Base-by-base conservation (phyloP, 2,113 vertebrate genomes). In the Chaetodon auriga region DNA sequence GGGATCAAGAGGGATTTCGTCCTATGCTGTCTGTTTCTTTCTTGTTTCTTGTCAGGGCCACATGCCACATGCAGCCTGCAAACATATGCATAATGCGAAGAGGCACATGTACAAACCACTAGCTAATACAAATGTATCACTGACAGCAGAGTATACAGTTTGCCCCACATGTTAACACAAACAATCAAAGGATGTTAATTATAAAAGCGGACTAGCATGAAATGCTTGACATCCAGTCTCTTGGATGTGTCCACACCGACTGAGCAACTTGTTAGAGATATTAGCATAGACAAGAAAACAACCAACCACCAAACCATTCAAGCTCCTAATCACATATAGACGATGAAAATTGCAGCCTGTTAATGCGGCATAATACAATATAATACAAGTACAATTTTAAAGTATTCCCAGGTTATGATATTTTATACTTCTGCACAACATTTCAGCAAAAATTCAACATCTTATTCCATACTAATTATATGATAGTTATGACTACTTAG, bases 1-100 rank as follows among this genome's bases (percentile, higher is more conserved):
- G 46, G 76, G 69, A 84, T 90, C 64, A 86, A 35, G 78, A 64
- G 48, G 73, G 69, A 85, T 91, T 91, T 87, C 10, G 25, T 78
- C 55, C 72, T 51, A 57, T 23, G 46, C 30, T 43, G 45, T 83
- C 64, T 78, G 60, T 79, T 46, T 79, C 45, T 77, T 35, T 76
- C 69, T 75, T 70, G 70, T 76, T 84, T 85, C 58, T 61, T 58
- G 55, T 54, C 71, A 18, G 54, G 55, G 62, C 43, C 2, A 12
- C 9, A 7, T 66, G 62, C 43, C 74, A 72, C 66, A 43, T 48
- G 64, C 23, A 69, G 65, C 45, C 48, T 3, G 58, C 30, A 75
- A 36, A 77, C 43, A n/a, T 78, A 57, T 43, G 43, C 48, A 76
- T 75, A 78, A 89, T 75, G 30, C 64, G 58, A 81, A 68, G 64